phyloP scores from a whole-genome alignment of 2,113 vertebrate genomes.

The Varanus salvator region DNA sequence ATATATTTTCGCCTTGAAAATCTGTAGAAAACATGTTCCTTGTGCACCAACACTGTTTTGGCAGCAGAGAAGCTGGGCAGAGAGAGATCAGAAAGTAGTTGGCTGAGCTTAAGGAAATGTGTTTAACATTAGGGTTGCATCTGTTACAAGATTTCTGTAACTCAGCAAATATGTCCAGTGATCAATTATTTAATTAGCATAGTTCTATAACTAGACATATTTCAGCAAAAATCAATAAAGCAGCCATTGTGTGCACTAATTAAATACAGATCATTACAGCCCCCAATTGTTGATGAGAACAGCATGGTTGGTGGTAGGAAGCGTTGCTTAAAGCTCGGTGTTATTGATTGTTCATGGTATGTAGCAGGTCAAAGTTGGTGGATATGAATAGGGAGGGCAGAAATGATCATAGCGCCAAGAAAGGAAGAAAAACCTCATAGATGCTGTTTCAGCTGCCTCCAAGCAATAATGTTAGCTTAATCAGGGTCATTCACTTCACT shows the following conservation, averaged over 20 bases:
- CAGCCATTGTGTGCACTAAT: conserved; percentile 48
- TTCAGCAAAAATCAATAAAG: conserved; percentile 52
- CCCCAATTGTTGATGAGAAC: conserved; percentile 40
- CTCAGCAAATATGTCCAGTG: conserved; percentile 20
- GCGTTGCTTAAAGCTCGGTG: conserved; percentile 11
- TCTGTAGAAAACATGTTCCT: neutral
- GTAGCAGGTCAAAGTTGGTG: neutral
- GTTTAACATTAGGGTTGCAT: conserved; percentile 25
- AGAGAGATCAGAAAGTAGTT: neutral
- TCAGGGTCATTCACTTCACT: neutral
- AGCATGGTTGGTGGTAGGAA: conserved; percentile 15
- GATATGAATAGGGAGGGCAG: neutral
- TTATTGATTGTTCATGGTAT: conserved; percentile 38
- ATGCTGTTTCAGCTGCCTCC: neutral
- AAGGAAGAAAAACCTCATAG: neutral
- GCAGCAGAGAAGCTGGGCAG: neutral
- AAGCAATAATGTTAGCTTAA: neutral
- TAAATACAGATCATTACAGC: conserved; percentile 48
- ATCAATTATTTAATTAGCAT: conserved; percentile 48
- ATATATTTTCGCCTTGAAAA: neutral
- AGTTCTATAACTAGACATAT: conserved; percentile 8
- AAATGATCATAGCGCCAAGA: neutral
- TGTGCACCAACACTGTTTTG: neutral
- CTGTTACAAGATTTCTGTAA: conserved; percentile 32
- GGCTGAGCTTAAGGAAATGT: neutral